Base-by-base conservation (phyloP, 2,888 invertebrate species). In the Cantharis rustica region DNA sequence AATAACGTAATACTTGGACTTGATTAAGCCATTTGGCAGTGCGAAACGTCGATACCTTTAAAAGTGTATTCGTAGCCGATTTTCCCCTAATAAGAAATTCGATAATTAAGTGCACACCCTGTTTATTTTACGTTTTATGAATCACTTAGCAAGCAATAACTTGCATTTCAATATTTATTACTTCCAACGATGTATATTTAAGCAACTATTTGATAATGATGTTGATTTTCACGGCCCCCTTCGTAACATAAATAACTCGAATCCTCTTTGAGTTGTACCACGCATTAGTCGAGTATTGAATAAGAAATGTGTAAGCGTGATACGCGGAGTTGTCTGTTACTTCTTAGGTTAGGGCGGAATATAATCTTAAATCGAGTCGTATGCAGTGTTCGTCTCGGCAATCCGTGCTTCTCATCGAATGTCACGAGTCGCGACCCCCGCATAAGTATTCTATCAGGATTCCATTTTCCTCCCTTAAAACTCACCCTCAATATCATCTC, bases 321-420 rank as follows among this genome's bases (percentile, higher is more conserved):
- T 77, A 75, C 76, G 76, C 64, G 63, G 71, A 72, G 47, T 47
- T 73, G 71, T 79, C 72, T 72, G 75, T 68, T 73, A 71, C 69
- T 72, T 69, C 72, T 76, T 73, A 71, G 76, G 75, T 63, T 74
- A 79, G 75, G 79, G 80, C 76, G 82, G 75, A 72, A 82, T 81
- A 80, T 80, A 78, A 82, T 83, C 81, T 79, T 74, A 80, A 78
- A 77, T 76, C 78, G 75, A 75, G 76, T 77, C 77, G 80, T 83
- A 84, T 84, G 83, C 84, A 83, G 81, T 81, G 81, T 82, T 83
- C 83, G 80, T 84, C 82, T 82, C 80, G 79, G 78, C 80, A 85
- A 85, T 86, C 86, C 85, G 81, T 81, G 83, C 82, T 83, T 84
- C 83, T 81, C 79, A 80, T 82, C 84, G 81, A 85, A 85, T 85